phyloP scores from a whole-genome alignment of 2,797 vertebrate genomes.

The Spatula clypeata region DNA sequence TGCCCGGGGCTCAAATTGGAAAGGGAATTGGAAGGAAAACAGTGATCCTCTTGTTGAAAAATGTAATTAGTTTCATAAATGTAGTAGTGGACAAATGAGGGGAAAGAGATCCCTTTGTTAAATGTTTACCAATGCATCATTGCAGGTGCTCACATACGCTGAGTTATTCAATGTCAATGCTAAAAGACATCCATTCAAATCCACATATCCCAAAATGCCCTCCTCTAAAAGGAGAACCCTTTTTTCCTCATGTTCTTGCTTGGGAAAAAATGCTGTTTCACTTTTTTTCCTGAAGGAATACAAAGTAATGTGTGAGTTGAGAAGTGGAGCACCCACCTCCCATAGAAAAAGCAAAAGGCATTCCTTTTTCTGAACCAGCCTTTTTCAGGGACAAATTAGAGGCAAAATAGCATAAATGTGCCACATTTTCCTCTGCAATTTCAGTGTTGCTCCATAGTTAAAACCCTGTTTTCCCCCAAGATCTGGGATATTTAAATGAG shows the following conservation, averaged over 20 bases:
- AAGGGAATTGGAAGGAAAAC: constrained; percentile 52
- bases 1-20: constrained; percentile 7
- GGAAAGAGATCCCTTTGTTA: neutral
- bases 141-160: neutral
- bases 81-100: constrained; percentile 35
- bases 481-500: neutral
- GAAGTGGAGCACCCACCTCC: neutral
- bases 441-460: neutral
- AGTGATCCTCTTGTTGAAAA: constrained; percentile 67
- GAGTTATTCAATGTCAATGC: neutral
- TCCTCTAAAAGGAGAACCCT: neutral
- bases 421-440: neutral
- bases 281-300: neutral
- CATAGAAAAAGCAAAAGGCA: neutral
- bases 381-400: neutral
- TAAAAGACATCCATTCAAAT: neutral
- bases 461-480: neutral
- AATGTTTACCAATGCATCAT: neutral
- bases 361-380: neutral
- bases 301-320: neutral
- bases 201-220: neutral
- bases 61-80: constrained; percentile 56
- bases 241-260: neutral
- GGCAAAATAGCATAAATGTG: neutral
- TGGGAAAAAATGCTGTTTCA: neutral